These are phyloP conservation scores for Drosophila guanche DNA, from an alignment of 1,140 invertebrate genomes.

Conservation along the genomic window DNA sequence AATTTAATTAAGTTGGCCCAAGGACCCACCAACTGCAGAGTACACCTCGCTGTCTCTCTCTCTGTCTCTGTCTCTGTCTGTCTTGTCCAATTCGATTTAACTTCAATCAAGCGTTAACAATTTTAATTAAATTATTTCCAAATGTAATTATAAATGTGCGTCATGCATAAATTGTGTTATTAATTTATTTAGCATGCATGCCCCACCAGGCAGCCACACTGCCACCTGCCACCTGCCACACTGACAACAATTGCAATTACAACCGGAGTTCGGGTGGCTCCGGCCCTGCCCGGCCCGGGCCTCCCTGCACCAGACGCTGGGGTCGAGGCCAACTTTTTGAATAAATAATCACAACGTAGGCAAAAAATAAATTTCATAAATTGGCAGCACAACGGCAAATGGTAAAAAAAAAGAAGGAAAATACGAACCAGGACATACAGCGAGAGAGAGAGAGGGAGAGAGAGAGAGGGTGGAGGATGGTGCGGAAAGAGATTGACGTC, in stretches of 20 bases:
- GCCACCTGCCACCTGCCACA: constrained; percentile 5
- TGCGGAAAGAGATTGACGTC: constrained; percentile 12
- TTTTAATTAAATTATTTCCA: constrained; percentile 82
- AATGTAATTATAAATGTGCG: constrained; percentile 82
- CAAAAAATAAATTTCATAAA: constrained; percentile 79
- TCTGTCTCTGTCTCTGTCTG: not conserved
- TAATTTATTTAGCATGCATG: constrained; percentile 67
- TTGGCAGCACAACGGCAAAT: constrained; percentile 46
- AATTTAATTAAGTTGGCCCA: constrained; percentile 70
- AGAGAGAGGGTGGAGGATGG: no score
- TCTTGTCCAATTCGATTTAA: constrained; percentile 66
- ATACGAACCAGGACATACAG: constrained; percentile 10
- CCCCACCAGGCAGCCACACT: not conserved
- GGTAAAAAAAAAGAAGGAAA: constrained; percentile 10
- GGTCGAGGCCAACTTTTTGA: constrained; percentile 66
- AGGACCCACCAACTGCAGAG: not conserved
- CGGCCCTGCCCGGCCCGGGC: not conserved
- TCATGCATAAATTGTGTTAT: constrained; percentile 81
- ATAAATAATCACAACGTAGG: constrained; percentile 81
- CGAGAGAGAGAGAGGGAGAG: not conserved
- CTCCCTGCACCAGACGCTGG: constrained; percentile 19
- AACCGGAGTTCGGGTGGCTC: constrained; percentile 23
- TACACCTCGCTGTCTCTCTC: not conserved
- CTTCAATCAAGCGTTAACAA: constrained; percentile 82
- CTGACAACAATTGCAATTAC: constrained; percentile 54